These are phyloP conservation scores for Arnoldichthys spilopterus DNA, from an alignment of 2,797 vertebrate species.

Conservation along the genomic window DNA sequence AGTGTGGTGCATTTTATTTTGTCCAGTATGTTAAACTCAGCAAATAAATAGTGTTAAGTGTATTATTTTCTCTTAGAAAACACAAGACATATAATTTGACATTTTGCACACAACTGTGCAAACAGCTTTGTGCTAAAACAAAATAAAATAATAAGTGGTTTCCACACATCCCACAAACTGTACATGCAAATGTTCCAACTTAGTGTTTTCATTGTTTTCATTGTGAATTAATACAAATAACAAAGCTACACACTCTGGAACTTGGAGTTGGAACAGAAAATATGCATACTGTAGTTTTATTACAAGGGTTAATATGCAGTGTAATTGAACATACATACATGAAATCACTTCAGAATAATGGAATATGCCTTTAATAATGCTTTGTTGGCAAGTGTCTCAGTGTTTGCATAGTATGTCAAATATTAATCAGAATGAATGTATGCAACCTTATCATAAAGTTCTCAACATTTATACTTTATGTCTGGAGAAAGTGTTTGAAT, in stretches of 20 bases:
- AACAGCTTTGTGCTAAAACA: not conserved
- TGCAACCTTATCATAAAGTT: not conserved
- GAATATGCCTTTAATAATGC: not conserved
- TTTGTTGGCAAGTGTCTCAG: not conserved
- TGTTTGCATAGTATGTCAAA: not conserved
- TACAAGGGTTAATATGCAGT: not conserved
- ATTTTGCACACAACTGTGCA: too few relatives aligned
- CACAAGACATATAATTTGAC: too few relatives aligned
- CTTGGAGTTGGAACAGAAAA: not conserved
- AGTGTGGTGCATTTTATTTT: too few relatives aligned
- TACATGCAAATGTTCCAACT: too few relatives aligned
- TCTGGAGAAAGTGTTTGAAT: slow-evolving; percentile 47
- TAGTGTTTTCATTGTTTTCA: too few relatives aligned
- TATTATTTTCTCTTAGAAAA: too few relatives aligned
- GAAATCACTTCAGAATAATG: not conserved
- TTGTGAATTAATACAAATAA: not conserved
- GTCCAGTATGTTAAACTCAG: too few relatives aligned
- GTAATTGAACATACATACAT: not conserved
- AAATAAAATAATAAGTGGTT: too few relatives aligned
- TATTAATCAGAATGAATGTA: slow-evolving; percentile 1
- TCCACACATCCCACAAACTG: too few relatives aligned
- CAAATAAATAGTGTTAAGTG: too few relatives aligned
- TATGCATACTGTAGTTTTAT: not conserved
- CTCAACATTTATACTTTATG: slow-evolving; percentile 7
- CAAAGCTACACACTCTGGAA: not conserved